Conservation (phyloP, 2,888 invertebrate genomes). For the Cenopis cana region DNA sequence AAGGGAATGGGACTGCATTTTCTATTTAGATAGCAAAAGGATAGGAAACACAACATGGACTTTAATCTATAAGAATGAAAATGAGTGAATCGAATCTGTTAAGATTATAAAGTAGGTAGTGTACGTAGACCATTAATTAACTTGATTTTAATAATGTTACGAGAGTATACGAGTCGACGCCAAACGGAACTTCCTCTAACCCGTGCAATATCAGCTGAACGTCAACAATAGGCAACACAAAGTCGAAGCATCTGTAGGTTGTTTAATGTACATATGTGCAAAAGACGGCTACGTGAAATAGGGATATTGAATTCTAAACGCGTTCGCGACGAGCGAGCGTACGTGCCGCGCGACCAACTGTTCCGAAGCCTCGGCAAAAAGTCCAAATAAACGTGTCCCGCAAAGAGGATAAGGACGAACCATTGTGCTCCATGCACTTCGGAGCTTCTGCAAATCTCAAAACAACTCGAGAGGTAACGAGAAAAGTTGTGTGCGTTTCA, state of each 20-base stretch:
- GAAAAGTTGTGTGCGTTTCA: slow-evolving; percentile 68
- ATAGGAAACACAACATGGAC: not conserved
- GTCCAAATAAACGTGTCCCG: slow-evolving; percentile 70
- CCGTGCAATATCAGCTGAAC: slow-evolving; percentile 52
- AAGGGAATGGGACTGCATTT: slow-evolving; percentile 8
- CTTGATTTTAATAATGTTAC: not conserved
- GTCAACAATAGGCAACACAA: slow-evolving; percentile 63
- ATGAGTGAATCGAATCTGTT: too few relatives aligned
- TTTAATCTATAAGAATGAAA: not conserved
- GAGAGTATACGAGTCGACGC: slow-evolving; percentile 7
- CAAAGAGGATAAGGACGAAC: slow-evolving; percentile 69
- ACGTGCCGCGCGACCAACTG: slow-evolving; percentile 74
- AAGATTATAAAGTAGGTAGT: too few relatives aligned
- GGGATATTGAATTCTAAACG: slow-evolving; percentile 79
- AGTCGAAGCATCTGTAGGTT: slow-evolving; percentile 62
- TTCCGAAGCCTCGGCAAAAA: slow-evolving; percentile 69
- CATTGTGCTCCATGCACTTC: slow-evolving; percentile 74
- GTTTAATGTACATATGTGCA: slow-evolving; percentile 66
- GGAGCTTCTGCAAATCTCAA: slow-evolving; percentile 72
- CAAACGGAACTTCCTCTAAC: slow-evolving; percentile 47
- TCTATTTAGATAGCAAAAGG: not conserved
- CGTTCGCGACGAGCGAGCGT: slow-evolving; percentile 68
- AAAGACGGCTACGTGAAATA: slow-evolving; percentile 69
- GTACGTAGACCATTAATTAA: too few relatives aligned
- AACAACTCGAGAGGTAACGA: slow-evolving; percentile 75